These are phyloP conservation scores for Amphiprion percula DNA, from an alignment of 2,113 vertebrate species.

Conservation along the genomic window DNA sequence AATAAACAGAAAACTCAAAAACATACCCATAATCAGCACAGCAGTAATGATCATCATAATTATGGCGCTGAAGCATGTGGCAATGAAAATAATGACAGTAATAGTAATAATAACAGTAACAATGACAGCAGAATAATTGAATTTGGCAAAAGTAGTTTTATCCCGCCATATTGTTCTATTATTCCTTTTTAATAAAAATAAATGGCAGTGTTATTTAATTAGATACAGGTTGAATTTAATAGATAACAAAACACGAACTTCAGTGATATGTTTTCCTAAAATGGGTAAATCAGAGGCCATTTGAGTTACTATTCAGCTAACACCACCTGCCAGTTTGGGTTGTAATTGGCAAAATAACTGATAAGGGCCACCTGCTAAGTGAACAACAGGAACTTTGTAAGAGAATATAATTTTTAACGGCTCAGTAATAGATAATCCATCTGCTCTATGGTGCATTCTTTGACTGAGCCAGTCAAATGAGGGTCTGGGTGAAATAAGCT, in stretches of 20 bases:
- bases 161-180: neutral
- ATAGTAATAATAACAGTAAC: too few relatives aligned
- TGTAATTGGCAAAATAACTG: slow-evolving; percentile 9
- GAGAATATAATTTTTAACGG: slow-evolving; percentile 20
- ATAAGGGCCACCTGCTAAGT: slow-evolving; percentile 32
- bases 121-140: slow-evolving; percentile 21
- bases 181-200: neutral
- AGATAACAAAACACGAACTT: slow-evolving; percentile 30
- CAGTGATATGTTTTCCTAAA: slow-evolving; percentile 28
- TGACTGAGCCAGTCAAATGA: neutral
- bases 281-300: slow-evolving; percentile 8
- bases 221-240: slow-evolving; percentile 15
- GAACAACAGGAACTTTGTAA: slow-evolving; percentile 1
- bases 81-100: slow-evolving; percentile 33
- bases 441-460: slow-evolving; percentile 14
- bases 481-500: neutral
- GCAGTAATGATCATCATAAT: slow-evolving; percentile 41
- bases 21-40: slow-evolving; percentile 37
- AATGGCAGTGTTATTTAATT: neutral
- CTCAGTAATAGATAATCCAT: slow-evolving; percentile 8
- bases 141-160: slow-evolving; percentile 9
- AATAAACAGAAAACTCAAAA: slow-evolving; percentile 55
- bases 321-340: slow-evolving; percentile 21
- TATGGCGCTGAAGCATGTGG: slow-evolving; percentile 37
- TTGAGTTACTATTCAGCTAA: slow-evolving; percentile 31